Conservation (phyloP, 2,888 invertebrate species). For the Drosophila prolongata region DNA sequence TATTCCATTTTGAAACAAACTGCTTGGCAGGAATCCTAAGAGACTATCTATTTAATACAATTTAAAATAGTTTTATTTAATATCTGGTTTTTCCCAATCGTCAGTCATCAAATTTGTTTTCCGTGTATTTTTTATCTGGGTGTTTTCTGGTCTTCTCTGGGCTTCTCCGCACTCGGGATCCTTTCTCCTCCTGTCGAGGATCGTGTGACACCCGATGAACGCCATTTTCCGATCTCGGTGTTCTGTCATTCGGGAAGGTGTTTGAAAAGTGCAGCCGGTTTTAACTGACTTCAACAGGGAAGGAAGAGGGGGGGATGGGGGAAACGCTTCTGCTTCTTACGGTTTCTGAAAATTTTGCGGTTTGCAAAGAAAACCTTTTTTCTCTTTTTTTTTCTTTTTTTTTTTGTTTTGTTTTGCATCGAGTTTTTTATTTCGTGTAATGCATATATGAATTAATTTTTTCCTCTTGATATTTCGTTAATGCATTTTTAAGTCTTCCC, state of each 20-base stretch:
- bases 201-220: conserved; percentile 37
- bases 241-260: conserved; percentile 53
- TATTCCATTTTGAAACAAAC: too few species aligned
- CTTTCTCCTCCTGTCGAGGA: conserved; percentile 25
- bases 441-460: conserved; percentile 63
- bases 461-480: conserved; percentile 44
- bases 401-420: conserved; percentile 25
- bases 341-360: conserved; percentile 75
- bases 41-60: too few species aligned
- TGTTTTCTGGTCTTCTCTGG: background rate
- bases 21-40: too few species aligned
- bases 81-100: background rate
- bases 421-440: conserved; percentile 57
- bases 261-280: conserved; percentile 63
- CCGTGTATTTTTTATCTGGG: background rate
- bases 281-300: conserved; percentile 5
- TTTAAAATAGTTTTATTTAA: too few species aligned
- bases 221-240: conserved; percentile 55
- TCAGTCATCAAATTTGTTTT: background rate
- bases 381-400: conserved; percentile 22
- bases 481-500: conserved; percentile 76
- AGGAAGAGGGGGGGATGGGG: background rate
- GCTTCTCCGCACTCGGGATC: background rate
- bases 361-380: conserved; percentile 69
- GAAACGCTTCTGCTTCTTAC: conserved; percentile 56